These are phyloP conservation scores for Dugesia japonica DNA, from an alignment of 2,888 invertebrate species.

Conservation along the genomic window DNA sequence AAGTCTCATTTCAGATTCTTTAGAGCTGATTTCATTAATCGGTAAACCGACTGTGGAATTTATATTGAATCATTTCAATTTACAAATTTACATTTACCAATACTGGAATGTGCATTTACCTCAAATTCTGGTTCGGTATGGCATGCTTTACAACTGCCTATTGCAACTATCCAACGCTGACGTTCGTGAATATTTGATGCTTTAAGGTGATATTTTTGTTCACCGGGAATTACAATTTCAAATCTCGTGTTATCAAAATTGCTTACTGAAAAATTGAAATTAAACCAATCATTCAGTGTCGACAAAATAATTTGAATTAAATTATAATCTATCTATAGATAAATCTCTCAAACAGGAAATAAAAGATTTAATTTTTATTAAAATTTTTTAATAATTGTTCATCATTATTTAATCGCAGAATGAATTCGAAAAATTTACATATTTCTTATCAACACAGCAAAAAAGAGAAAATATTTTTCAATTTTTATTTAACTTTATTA, in stretches of 20 bases:
- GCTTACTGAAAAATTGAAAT: slow-evolving; percentile 51
- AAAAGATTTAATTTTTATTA: too few relatives aligned
- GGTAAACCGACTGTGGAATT: neutral
- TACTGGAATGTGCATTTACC: neutral
- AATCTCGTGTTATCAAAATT: slow-evolving; percentile 58
- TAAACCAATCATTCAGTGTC: neutral
- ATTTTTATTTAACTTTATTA: too few relatives aligned
- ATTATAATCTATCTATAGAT: too few relatives aligned
- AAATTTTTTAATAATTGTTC: too few relatives aligned
- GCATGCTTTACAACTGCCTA: slow-evolving; percentile 61
- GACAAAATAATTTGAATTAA: too few relatives aligned
- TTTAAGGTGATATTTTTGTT: slow-evolving; percentile 64
- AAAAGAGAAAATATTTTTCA: too few relatives aligned
- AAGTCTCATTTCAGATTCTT: slow-evolving; percentile 62
- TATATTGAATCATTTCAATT: neutral
- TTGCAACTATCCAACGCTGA: slow-evolving; percentile 65
- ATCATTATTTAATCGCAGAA: too few relatives aligned
- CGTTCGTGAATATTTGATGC: slow-evolving; percentile 63
- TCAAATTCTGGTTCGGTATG: neutral
- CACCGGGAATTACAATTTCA: slow-evolving; percentile 65
- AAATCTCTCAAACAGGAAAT: too few relatives aligned
- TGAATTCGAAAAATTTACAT: too few relatives aligned
- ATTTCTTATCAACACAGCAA: too few relatives aligned
- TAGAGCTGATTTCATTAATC: neutral
- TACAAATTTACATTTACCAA: neutral